Evolutionary conservation across 2,113 vertebrate genomes (phyloP).

Genomic region (Tretioscincus oriximinensis): DNA sequence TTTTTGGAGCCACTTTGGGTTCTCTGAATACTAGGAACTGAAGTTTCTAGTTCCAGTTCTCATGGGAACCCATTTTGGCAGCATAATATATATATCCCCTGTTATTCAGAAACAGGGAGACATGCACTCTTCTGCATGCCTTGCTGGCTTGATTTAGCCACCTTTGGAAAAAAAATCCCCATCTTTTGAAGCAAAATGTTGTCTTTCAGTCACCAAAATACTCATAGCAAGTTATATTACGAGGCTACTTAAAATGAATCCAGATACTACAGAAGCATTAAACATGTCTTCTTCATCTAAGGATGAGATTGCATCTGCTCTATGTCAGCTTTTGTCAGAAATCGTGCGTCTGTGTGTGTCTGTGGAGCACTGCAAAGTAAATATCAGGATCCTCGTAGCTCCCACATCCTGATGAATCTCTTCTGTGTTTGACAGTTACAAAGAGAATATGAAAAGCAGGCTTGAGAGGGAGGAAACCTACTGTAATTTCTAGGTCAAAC

Average conservation of each 20-base stretch:
- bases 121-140: too few species aligned
- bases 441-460: slow-evolving; percentile 17
- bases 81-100: too few species aligned
- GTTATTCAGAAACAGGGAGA: too few species aligned
- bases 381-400: slow-evolving; percentile 32
- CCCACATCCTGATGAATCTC: slow-evolving; percentile 8
- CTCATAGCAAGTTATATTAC: slow-evolving; percentile 32
- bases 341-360: background rate
- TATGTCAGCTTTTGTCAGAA: slow-evolving; percentile 23
- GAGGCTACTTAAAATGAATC: slow-evolving; percentile 27
- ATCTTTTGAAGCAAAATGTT: slow-evolving; percentile 1
- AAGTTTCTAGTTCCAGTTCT: too few species aligned
- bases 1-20: too few species aligned
- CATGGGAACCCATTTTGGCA: too few species aligned
- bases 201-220: slow-evolving; percentile 34
- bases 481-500: background rate
- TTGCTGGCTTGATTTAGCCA: too few species aligned
- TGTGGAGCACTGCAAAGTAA: slow-evolving; percentile 29
- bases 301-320: slow-evolving; percentile 28
- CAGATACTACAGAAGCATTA: slow-evolving; percentile 5
- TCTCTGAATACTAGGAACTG: too few species aligned
- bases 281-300: slow-evolving; percentile 31
- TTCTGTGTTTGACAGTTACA: slow-evolving; percentile 4
- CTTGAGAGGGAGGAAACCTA: slow-evolving; percentile 40
- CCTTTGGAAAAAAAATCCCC: too few species aligned